A percentile compares a stretch with the other conserved stretches of the same genome.
Evolutionary conservation across 2,113 vertebrate genomes (phyloP).

Genomic region (Pangasianodon hypophthalmus): DNA sequence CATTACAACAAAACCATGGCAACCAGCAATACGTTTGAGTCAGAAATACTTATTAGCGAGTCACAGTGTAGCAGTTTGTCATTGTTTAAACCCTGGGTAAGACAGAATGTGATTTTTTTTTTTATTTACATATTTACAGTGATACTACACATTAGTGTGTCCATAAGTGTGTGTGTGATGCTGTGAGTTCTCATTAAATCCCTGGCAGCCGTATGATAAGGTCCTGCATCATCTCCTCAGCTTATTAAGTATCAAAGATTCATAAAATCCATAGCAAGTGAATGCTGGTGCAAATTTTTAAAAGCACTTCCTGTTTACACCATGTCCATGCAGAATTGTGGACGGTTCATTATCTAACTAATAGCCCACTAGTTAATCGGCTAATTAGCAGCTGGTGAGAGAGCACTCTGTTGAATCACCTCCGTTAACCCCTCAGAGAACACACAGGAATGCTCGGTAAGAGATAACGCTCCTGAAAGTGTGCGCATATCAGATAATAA

Average conservation of each 20-base stretch:
- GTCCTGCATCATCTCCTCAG: too few species aligned
- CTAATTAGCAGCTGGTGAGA: neutral
- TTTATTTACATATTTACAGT: too few species aligned
- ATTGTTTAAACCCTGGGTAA: too few species aligned
- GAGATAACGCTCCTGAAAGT: neutral
- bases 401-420: neutral
- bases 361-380: neutral
- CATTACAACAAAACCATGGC: neutral
- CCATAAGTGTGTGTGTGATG: conserved; percentile 12
- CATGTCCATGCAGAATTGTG: neutral
- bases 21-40: neutral
- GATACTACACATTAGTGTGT: too few species aligned
- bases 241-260: too few species aligned
- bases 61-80: neutral
- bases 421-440: neutral
- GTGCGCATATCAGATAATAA: neutral
- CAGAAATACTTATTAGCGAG: neutral
- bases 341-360: neutral
- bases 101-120: too few species aligned
- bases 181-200: conserved; percentile 1
- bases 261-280: neutral
- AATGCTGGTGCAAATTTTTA: too few species aligned
- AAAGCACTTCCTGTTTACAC: neutral
- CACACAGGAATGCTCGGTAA: neutral
- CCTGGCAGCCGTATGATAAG: conserved; percentile 1